Evolutionary conservation across 2,888 invertebrate genomes (phyloP), one percentile per base, ranked within the genome.

Genomic region (Rhimphoctona megacephalus): DNA sequence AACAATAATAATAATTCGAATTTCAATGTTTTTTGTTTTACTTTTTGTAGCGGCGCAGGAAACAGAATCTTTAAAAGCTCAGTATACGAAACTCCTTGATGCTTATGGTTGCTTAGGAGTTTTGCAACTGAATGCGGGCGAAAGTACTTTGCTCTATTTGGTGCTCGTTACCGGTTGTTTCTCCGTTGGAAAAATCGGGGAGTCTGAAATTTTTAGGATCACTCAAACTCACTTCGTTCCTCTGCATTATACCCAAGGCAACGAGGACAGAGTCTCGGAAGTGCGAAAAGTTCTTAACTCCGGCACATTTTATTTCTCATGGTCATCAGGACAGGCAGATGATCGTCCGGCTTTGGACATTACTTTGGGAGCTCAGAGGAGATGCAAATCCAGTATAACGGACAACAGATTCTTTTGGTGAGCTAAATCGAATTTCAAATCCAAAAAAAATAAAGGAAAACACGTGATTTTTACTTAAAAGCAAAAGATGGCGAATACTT

Each of bases 231-330:
- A 97, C 90, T 98, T 99, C 94, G 95, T 99, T 14, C 98, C 99
- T 0, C 95, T 99, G 86, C 97, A 97, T 94, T 97, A 97, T 92
- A 96, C 96, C 69, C 95, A 95, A 89, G 94, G 94, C 43, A 96
- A 95, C 89, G 96, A 96, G 90, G 96, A 96, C 88, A 94, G 95
- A 85, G 95, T 96, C 39, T 94, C 95, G 1, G 96, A 96, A 92
- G 96, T 96, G 6, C 96, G 98, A 88, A 99, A 99, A 94, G 95
- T 99, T 80, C 95, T 99, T 5, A 99, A 98, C 94, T 99, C 99
- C n/a, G 99, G 99, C 17, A 99, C 99, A 54, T 99, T 99, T 94
- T 99, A 99, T 94, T 99, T 99, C 94, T 97, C 99, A 0, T 98
- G 98, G 97, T 96, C 96, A 64, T 94, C 95, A 64, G 95, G 95